Evolutionary conservation across 1,140 invertebrate species (phyloP), one percentile per base, ranked within the genome.

Genomic region (Rhagoletis pomonella): DNA sequence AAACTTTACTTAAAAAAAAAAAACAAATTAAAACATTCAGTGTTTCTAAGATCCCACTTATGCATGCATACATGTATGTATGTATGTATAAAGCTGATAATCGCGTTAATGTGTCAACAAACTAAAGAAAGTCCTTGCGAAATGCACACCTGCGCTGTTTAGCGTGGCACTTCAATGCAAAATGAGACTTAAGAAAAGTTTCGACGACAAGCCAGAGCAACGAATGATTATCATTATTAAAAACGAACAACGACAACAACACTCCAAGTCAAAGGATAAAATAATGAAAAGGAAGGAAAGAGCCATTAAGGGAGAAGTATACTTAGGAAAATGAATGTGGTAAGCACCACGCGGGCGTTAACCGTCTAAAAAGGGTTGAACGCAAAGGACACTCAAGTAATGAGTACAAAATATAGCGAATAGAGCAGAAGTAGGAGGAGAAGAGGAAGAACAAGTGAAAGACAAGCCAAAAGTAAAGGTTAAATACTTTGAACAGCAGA

Each of bases 401-500:
- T 73, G 55, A 87, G 69, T 12, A 58, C n/a, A 58, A 44, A 67
- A 5, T 55, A 4, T 17, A 84, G 50, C 7, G 55, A 47, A 50
- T 19, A 73, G 29, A 2, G 9, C 9, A 84, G n/a, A 67, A 29
- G 19, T 4, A 86, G n/a, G 47, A 10, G 19, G 6, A 67, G 29
- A 58, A 86, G 60, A 64, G 47, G 29, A n/a, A 86, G 59, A 50
- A 65, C 39, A 65, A 64, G 64, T 55, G n/a, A n/a, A n/a, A n/a
- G n/a, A n/a, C 29, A 65, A 65, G 14, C 39, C 44, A n/a, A 64
- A 69, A 55, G 67, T 12, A 39, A 73, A 87, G 50, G 86, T 60
- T 87, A 87, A 87, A 85, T 85, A 85, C 84, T 85, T 85, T 85
- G 58, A 60, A 85, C 59, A 14, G 84, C n/a, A 81, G 50, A 55